Percentiles rank a stretch among this genome's conserved stretches.
Conservation (phyloP, 2,888 invertebrate genomes). For the Hemistola chrysoprasaria region DNA sequence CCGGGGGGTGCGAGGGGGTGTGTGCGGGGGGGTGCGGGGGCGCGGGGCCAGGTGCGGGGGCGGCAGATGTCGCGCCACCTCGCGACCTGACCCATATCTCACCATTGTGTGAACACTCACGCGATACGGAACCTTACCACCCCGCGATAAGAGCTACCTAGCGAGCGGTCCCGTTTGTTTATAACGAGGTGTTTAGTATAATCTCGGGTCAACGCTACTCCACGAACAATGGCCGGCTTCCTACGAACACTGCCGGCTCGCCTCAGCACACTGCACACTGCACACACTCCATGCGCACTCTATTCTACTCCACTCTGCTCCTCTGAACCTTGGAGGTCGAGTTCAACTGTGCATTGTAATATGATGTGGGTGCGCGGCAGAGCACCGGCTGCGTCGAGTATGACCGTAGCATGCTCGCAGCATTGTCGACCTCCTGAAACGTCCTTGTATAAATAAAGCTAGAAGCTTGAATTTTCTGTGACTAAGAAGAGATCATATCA, state of each 20-base stretch:
- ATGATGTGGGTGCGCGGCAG: too few relatives aligned
- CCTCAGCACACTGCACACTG: too few relatives aligned
- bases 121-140: constrained; percentile 9
- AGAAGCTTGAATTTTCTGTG: too few relatives aligned
- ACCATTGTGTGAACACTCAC: constrained; percentile 10
- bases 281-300: too few relatives aligned
- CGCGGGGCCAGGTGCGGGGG: constrained; percentile 64
- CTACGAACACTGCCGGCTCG: not conserved
- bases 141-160: not conserved
- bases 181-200: constrained; percentile 7
- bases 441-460: too few relatives aligned
- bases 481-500: too few relatives aligned
- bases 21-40: constrained; percentile 19
- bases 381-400: too few relatives aligned
- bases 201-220: constrained; percentile 23
- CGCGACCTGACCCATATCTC: constrained; percentile 58
- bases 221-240: constrained; percentile 18
- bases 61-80: constrained; percentile 61
- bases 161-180: constrained; percentile 10
- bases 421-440: too few relatives aligned
- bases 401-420: too few relatives aligned
- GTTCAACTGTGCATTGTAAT: too few relatives aligned
- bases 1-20: constrained; percentile 14
- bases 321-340: too few relatives aligned
- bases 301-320: too few relatives aligned